A percentile compares a stretch with the other conserved stretches of the same genome.
Conservation (phyloP, 2,113 vertebrate species). For the Carlito syrichta region DNA sequence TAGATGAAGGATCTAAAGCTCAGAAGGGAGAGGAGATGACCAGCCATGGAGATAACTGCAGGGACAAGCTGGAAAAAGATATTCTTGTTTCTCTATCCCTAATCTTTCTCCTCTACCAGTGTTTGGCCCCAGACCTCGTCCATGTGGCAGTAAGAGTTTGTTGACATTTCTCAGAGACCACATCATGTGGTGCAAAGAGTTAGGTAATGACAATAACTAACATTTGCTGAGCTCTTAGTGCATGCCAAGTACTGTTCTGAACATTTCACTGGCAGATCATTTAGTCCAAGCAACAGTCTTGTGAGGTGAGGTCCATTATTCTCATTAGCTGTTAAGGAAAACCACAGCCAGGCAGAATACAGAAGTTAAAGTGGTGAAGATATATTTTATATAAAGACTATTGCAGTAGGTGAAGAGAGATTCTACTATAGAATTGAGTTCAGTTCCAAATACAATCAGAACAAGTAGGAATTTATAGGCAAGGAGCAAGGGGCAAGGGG, state of each 20-base stretch:
- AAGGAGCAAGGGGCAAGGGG: neutral
- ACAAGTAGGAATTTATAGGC: neutral
- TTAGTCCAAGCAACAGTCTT: neutral
- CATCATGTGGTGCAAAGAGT: neutral
- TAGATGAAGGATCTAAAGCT: neutral
- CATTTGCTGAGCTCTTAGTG: neutral
- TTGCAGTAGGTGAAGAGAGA: neutral
- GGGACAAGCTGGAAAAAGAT: neutral
- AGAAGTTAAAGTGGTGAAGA: neutral
- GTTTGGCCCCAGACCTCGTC: neutral
- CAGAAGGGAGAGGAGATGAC: neutral
- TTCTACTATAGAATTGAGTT: neutral
- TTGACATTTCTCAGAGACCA: neutral
- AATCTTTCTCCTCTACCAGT: neutral
- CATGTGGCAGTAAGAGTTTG: neutral
- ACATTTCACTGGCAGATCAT: neutral
- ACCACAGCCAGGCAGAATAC: neutral
- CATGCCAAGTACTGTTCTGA: neutral
- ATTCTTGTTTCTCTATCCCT: neutral
- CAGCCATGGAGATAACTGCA: neutral
- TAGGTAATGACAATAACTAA: neutral
- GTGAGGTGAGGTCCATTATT: neutral
- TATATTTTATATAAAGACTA: neutral
- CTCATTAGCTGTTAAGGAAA: neutral
- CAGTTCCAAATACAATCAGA: neutral